Percentiles rank a stretch among this genome's conserved stretches.
phyloP scores from a whole-genome alignment of 2,797 vertebrate genomes.

The Phylloscopus collybita region DNA sequence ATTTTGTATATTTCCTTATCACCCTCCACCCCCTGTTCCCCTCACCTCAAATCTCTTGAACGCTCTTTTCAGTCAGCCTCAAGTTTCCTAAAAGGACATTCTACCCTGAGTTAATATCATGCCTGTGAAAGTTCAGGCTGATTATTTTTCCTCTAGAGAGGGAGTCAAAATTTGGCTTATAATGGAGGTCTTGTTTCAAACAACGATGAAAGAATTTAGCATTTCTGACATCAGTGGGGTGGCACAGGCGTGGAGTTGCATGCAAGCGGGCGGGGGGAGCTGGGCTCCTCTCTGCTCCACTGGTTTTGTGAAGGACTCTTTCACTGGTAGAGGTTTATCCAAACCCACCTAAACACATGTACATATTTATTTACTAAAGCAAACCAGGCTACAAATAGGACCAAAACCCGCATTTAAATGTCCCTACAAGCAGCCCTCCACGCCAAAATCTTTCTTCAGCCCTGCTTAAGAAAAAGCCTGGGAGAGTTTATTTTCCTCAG shows the following conservation, averaged over 20 bases:
- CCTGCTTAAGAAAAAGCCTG: conserved; percentile 16
- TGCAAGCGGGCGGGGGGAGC: background rate
- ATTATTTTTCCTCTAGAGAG: conserved; percentile 38
- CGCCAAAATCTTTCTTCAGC: background rate
- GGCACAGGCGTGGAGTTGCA: background rate
- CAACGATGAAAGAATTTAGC: conserved; percentile 34
- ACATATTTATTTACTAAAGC: conserved; percentile 50
- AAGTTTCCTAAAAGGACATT: conserved; percentile 8
- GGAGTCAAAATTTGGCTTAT: conserved; percentile 20
- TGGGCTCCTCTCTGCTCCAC: background rate
- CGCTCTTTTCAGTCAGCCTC: background rate
- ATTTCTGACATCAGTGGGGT: conserved; percentile 34
- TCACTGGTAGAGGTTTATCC: conserved; percentile 18
- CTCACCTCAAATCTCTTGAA: background rate
- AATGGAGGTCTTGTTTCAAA: conserved; percentile 57
- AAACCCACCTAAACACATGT: conserved; percentile 28
- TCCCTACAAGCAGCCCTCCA: background rate
- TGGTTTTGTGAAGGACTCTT: conserved; percentile 29
- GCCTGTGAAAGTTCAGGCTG: conserved; percentile 30
- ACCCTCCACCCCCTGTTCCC: background rate
- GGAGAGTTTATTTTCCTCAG: conserved; percentile 53
- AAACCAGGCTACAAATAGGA: conserved; percentile 28
- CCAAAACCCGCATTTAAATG: background rate
- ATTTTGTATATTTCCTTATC: background rate
- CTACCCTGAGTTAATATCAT: background rate